These are phyloP conservation scores for Fragum sueziense DNA, from an alignment of 2,888 invertebrate species.

Conservation along the genomic window DNA sequence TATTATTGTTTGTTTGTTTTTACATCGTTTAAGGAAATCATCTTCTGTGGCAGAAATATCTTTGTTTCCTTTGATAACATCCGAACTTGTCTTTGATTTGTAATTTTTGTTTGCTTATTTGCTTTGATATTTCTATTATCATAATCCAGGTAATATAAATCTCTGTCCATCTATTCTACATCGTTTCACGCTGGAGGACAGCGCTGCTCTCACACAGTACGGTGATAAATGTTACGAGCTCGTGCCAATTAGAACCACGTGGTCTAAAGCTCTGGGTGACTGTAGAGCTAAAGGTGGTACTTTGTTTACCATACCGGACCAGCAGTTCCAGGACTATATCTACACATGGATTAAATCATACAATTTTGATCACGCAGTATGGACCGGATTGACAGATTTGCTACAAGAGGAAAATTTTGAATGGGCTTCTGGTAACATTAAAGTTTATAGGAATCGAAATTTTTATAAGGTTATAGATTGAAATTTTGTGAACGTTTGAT, in stretches of 20 bases:
- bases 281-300: constrained; percentile 51
- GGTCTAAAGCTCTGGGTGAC: constrained; percentile 49
- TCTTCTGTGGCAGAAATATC: no score
- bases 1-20: no score
- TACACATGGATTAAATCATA: constrained; percentile 46
- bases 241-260: constrained; percentile 48
- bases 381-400: constrained; percentile 47
- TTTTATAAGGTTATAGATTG: no score
- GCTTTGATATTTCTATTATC: no score
- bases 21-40: no score
- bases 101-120: no score
- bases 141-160: constrained; percentile 28
- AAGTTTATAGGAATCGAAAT: no score
- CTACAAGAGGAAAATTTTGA: constrained; percentile 43
- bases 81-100: no score
- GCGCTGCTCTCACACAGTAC: constrained; percentile 52
- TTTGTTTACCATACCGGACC: constrained; percentile 30
- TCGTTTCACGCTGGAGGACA: constrained; percentile 49
- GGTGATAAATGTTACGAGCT: constrained; percentile 54
- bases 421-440: constrained; percentile 53
- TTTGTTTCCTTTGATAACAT: no score
- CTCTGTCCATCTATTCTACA: constrained; percentile 51
- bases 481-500: no score
- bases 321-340: constrained; percentile 28
- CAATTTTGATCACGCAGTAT: constrained; percentile 46